Conservation (phyloP, 2,797 vertebrate genomes). For the Smutsia gigantea region DNA sequence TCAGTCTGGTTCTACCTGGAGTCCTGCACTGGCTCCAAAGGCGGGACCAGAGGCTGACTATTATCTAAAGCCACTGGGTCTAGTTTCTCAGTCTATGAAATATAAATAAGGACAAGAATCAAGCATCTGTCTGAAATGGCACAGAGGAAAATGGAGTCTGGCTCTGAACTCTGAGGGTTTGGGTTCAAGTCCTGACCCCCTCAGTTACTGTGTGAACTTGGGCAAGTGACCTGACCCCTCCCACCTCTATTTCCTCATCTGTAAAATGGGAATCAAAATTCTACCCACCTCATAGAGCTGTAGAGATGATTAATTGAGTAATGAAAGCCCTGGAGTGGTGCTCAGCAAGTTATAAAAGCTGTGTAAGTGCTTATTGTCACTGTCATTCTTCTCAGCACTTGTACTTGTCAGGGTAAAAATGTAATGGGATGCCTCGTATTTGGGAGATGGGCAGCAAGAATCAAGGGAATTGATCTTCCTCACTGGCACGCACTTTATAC, state of each 20-base stretch:
- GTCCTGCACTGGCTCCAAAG: rapidly evolving
- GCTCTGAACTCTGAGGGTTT: not conserved
- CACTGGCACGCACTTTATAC: not conserved
- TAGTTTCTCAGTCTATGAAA: not conserved
- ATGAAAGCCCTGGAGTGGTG: not conserved
- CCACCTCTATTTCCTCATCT: not conserved
- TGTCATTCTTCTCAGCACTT: not conserved
- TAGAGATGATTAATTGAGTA: not conserved
- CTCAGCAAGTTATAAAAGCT: too few species aligned
- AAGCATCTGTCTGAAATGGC: rapidly evolving
- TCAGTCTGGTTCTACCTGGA: not conserved
- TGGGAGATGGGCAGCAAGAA: not conserved
- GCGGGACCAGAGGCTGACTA: rapidly evolving
- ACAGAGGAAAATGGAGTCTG: rapidly evolving
- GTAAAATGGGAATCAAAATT: not conserved
- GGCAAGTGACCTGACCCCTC: too few species aligned
- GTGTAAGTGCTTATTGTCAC: not conserved
- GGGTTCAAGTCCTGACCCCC: not conserved
- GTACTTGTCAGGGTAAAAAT: rapidly evolving
- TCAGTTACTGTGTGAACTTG: not conserved
- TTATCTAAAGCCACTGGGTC: rapidly evolving
- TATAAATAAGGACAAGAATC: rapidly evolving
- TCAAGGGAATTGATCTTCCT: not conserved
- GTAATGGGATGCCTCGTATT: not conserved
- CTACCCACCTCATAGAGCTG: rapidly evolving